Conservation (phyloP, 37 sponge, comb jelly and placozoan genomes). For the Theonella swinhoei region DNA sequence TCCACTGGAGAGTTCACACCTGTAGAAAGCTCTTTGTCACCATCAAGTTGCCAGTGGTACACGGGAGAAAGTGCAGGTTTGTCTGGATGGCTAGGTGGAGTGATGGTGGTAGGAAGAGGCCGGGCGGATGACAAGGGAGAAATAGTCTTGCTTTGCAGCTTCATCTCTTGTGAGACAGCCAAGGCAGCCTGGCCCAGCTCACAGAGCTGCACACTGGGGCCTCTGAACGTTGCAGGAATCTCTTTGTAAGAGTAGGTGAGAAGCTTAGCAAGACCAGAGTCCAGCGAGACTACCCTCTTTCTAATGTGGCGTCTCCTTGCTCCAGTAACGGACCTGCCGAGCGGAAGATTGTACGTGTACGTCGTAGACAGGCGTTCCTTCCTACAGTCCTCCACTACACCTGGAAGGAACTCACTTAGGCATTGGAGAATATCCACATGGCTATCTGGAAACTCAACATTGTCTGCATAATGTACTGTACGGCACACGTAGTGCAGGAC, state of each 20-base stretch:
- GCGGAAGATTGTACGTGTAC: constrained; percentile 1
- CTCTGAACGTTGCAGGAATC: constrained; percentile 57
- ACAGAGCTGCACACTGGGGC: neutral
- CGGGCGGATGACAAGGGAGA: neutral
- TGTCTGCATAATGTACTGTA: constrained; percentile 13
- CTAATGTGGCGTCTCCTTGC: neutral
- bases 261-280: neutral
- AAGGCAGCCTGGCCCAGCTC: constrained; percentile 28
- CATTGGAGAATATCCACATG: constrained; percentile 7
- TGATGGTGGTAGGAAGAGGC: neutral
- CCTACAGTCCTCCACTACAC: neutral
- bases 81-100: neutral
- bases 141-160: neutral
- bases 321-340: neutral
- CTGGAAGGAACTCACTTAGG: constrained; percentile 26
- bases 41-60: too few relatives aligned
- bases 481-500: constrained; percentile 58
- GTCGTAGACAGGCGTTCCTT: constrained; percentile 1
- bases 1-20: neutral
- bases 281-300: neutral
- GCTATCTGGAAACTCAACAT: neutral
- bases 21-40: too few relatives aligned
- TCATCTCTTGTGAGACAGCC: constrained; percentile 22
- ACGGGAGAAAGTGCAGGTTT: neutral
- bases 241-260: constrained; percentile 1